Evolutionary conservation across 2,888 invertebrate genomes (phyloP).

Genomic region (Antheraea yamamai): DNA sequence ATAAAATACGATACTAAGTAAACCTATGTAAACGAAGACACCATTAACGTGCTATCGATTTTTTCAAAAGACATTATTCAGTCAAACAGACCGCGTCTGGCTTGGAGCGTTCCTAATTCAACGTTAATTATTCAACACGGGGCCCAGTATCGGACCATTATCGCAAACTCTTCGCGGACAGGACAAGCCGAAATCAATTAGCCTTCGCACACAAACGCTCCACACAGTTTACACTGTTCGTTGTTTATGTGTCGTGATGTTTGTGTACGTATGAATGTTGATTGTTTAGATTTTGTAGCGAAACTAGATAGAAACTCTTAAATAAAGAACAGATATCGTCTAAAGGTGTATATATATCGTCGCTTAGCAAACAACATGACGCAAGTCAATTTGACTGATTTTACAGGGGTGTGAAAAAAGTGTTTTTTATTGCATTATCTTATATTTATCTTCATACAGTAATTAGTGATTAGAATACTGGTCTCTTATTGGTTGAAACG

Average conservation of each 20-base stretch:
- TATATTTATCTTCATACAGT: too few relatives aligned
- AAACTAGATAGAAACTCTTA: background rate
- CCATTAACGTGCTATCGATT: slow-evolving; percentile 47
- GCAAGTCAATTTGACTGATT: too few relatives aligned
- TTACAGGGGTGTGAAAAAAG: too few relatives aligned
- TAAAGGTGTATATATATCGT: too few relatives aligned
- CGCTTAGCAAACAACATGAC: too few relatives aligned
- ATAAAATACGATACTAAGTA: slow-evolving; percentile 35
- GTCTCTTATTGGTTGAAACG: too few relatives aligned
- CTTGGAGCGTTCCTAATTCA: slow-evolving; percentile 51
- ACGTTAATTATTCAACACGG: slow-evolving; percentile 68
- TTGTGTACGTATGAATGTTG: background rate
- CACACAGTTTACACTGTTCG: slow-evolving; percentile 51
- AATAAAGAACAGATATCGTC: too few relatives aligned
- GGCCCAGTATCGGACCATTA: slow-evolving; percentile 51
- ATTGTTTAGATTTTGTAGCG: background rate
- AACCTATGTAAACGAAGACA: slow-evolving; percentile 49
- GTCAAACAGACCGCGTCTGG: slow-evolving; percentile 46
- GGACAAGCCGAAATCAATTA: slow-evolving; percentile 67
- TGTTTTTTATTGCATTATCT: too few relatives aligned
- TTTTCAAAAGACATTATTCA: slow-evolving; percentile 61
- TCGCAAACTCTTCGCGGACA: slow-evolving; percentile 33
- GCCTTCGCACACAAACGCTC: slow-evolving; percentile 53
- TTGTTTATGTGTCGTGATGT: slow-evolving; percentile 22
- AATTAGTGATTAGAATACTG: too few relatives aligned